Evolutionary conservation across 1,140 invertebrate species (phyloP).

Genomic region (Melanaphis sacchari): DNA sequence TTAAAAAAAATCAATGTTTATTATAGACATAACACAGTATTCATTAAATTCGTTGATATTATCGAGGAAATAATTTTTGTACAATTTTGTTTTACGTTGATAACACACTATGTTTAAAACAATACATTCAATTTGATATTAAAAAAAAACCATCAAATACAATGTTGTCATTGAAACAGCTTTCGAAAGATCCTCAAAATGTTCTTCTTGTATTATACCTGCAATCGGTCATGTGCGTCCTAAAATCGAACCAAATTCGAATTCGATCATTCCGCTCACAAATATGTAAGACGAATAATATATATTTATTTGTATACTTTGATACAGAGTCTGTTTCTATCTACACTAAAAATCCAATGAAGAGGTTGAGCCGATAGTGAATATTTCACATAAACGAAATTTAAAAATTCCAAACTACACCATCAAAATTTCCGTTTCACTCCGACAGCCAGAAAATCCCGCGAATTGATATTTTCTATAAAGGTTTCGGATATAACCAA

Average conservation of each 20-base stretch:
- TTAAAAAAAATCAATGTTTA: too few relatives aligned
- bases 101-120: too few relatives aligned
- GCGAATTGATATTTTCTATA: neutral
- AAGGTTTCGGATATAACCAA: neutral
- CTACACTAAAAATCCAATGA: neutral
- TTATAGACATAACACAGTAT: too few relatives aligned
- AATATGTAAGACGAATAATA: too few relatives aligned
- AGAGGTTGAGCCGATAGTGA: too few relatives aligned
- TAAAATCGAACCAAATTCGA: neutral
- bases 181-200: neutral
- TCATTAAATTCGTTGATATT: too few relatives aligned
- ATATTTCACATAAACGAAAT: neutral
- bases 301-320: too few relatives aligned
- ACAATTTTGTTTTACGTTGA: too few relatives aligned
- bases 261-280: neutral
- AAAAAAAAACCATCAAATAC: neutral
- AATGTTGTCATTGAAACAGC: neutral
- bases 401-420: neutral
- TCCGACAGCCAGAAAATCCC: conserved; percentile 6
- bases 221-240: neutral
- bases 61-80: too few relatives aligned
- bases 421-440: conserved; percentile 12
- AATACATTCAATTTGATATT: neutral
- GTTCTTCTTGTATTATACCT: neutral
- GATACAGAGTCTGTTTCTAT: neutral